phyloP scores from a whole-genome alignment of 2,888 invertebrate species.

The Drosophila tanythrix region DNA sequence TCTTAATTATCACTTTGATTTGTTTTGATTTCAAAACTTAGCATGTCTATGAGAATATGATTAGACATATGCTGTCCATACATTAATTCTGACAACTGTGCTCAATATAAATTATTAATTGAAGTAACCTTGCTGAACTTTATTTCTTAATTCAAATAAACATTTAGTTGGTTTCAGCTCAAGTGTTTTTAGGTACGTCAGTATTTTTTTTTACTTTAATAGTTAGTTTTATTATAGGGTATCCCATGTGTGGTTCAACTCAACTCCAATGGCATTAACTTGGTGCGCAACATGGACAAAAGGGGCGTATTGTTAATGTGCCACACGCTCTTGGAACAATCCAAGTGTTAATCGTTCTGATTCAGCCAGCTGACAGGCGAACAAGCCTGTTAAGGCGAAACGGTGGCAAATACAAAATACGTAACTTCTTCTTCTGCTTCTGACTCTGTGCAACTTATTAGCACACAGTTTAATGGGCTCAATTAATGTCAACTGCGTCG shows the following conservation, averaged over 20 bases:
- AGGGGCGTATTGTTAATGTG: constrained; percentile 45
- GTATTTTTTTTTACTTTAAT: background rate
- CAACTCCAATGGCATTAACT: constrained; percentile 8
- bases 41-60: constrained; percentile 32
- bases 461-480: constrained; percentile 70
- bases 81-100: background rate
- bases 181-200: background rate
- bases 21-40: constrained; percentile 50
- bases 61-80: background rate
- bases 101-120: no score
- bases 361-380: constrained; percentile 61
- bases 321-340: constrained; percentile 55
- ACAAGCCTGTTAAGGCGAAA: constrained; percentile 50
- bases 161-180: background rate
- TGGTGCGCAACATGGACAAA: constrained; percentile 9
- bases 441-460: constrained; percentile 67
- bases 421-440: constrained; percentile 35
- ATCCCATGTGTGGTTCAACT: background rate
- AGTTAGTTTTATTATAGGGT: background rate
- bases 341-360: constrained; percentile 72
- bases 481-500: constrained; percentile 76
- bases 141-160: background rate
- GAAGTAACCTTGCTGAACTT: background rate
- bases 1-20: constrained; percentile 52
- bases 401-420: constrained; percentile 17